phyloP scores from a whole-genome alignment of 1,140 invertebrate genomes.

The Lepeophtheirus salmonis region DNA sequence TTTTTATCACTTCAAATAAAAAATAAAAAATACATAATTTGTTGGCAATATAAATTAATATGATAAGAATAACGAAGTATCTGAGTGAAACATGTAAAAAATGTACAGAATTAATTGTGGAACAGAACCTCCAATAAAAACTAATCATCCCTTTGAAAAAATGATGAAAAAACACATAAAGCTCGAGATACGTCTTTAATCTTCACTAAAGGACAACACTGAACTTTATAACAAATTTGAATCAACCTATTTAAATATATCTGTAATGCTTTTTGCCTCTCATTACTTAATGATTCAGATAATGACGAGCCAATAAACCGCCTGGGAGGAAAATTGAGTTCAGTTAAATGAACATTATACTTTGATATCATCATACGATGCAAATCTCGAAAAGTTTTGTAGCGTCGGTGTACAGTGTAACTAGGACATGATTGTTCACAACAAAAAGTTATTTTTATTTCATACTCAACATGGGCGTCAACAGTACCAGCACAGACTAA shows the following conservation, averaged over 20 bases:
- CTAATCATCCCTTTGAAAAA: background rate
- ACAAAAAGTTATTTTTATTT: too few species aligned
- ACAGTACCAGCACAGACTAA: background rate
- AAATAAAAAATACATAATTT: too few species aligned
- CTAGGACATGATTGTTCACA: background rate
- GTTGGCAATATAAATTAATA: too few species aligned
- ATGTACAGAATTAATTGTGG: too few species aligned
- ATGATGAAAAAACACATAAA: background rate
- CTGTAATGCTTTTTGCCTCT: background rate
- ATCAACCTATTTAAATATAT: background rate
- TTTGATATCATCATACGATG: background rate
- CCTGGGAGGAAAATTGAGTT: background rate
- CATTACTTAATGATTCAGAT: background rate
- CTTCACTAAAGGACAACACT: background rate
- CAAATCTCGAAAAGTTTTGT: background rate
- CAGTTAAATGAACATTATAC: background rate
- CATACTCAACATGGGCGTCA: slow-evolving; percentile 4
- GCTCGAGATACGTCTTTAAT: background rate
- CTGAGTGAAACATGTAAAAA: too few species aligned
- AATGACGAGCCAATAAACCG: background rate
- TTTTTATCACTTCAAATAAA: too few species aligned
- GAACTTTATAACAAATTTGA: background rate
- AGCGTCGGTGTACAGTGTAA: background rate
- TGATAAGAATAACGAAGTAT: too few species aligned
- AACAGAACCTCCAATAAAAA: background rate